Evolutionary conservation across 2,888 invertebrate species (phyloP).

Genomic region (Caenorhabditis auriculariae): DNA sequence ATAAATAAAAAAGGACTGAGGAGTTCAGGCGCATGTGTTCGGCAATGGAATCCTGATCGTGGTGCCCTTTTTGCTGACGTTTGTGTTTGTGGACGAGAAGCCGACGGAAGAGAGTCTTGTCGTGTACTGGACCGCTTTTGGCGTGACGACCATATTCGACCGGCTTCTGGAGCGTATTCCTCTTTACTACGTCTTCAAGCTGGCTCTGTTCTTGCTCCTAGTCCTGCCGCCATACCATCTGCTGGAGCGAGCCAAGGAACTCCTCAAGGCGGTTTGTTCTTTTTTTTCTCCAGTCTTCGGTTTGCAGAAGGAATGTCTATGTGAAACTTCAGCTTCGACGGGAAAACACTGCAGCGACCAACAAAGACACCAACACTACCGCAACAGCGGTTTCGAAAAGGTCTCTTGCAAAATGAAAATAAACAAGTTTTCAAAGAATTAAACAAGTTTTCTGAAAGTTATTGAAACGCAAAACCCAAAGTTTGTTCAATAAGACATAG

Average conservation of each 20-base stretch:
- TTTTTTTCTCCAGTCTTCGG: too few species aligned
- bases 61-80: conserved; percentile 24
- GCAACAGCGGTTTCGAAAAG: too few species aligned
- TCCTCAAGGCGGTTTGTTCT: neutral
- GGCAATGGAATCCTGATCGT: conserved; percentile 23
- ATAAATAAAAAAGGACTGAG: conserved; percentile 1
- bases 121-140: conserved; percentile 25
- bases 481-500: too few species aligned
- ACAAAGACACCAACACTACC: too few species aligned
- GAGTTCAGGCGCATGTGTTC: conserved; percentile 10
- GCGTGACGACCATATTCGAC: conserved; percentile 22
- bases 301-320: too few species aligned
- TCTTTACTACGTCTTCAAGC: conserved; percentile 28
- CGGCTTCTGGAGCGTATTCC: conserved; percentile 22
- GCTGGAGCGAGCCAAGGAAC: neutral
- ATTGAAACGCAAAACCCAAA: too few species aligned
- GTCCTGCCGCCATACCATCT: conserved; percentile 20
- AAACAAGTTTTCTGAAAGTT: too few species aligned
- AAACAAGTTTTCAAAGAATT: too few species aligned
- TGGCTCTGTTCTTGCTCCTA: conserved; percentile 19
- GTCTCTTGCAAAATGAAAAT: too few species aligned
- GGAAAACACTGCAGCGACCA: too few species aligned
- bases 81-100: conserved; percentile 27
- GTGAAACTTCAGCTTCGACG: too few species aligned
- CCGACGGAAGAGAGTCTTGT: conserved; percentile 19